Evolutionary conservation across 2,888 invertebrate species (phyloP).

Genomic region (Graphium colonna): DNA sequence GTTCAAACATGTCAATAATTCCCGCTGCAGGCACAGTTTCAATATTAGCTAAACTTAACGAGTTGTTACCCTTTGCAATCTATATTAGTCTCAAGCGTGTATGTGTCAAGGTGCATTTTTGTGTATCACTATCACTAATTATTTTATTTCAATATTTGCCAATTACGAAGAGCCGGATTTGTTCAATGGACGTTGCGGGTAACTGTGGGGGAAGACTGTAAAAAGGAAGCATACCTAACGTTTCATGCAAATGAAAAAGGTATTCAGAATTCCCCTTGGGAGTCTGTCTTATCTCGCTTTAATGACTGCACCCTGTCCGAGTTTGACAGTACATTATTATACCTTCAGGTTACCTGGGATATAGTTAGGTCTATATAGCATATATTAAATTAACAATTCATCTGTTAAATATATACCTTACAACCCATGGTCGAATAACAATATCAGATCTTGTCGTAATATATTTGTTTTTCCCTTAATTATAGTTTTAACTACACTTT

Average conservation of each 20-base stretch:
- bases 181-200: slow-evolving; percentile 36
- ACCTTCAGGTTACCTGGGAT: background rate
- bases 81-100: slow-evolving; percentile 27
- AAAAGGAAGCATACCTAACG: background rate
- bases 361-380: no score
- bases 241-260: slow-evolving; percentile 8
- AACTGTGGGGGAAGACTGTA: slow-evolving; percentile 25
- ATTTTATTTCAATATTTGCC: slow-evolving; percentile 62
- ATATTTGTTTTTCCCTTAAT: no score
- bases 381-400: no score
- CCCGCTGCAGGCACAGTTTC: slow-evolving; percentile 48
- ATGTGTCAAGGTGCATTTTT: slow-evolving; percentile 27
- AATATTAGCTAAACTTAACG: slow-evolving; percentile 68
- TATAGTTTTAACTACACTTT: no score
- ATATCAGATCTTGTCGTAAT: no score
- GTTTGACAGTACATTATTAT: background rate
- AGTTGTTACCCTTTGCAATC: slow-evolving; percentile 37
- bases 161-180: slow-evolving; percentile 49
- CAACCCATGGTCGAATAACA: no score
- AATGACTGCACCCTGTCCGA: background rate
- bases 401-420: no score
- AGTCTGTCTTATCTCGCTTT: background rate
- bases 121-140: slow-evolving; percentile 40
- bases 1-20: slow-evolving; percentile 66
- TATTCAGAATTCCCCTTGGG: background rate